Evolutionary conservation across 2,888 invertebrate species (phyloP), one percentile per base, ranked within the genome.

Genomic region (Drosophila nr. perissopoda): DNA sequence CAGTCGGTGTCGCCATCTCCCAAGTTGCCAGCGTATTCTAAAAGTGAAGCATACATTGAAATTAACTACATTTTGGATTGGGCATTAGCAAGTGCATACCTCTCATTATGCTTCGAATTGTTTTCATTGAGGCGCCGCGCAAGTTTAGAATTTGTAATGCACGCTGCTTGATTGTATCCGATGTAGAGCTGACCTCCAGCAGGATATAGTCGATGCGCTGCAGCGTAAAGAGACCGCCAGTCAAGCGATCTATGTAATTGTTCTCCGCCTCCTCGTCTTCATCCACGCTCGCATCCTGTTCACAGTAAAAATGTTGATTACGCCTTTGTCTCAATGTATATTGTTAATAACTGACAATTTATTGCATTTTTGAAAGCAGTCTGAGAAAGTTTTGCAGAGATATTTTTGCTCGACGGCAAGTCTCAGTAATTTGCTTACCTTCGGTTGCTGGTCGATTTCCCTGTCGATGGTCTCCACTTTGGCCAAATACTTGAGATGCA

Each of bases 401-500:
- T 40, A n/a, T 11, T 11, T 5, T 11, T 11, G 40, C 6, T 42
- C 13, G 13, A 45, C 18, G 2, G 8, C 38, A 38, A 38, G 2
- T 38, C 10, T 10, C 40, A n/a, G n/a, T 10, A 40, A 10, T n/a
- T 40, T 5, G 25, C 16, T 73, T 66, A 93, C 94, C 83, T 92
- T 93, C 73, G 93, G 91, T 57, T 92, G 92, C 38, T 93, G 93
- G 83, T 97, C 96, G 89, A 98, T 96, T 84, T 95, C 95, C 27
- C 95, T 95, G 92, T 98, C 98, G 2, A 97, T 95, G 57, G 95
- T 94, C 87, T 98, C 96, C 0, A 99, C 98, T 94, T 98, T 98
- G 87, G 98, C 98, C 92, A 98, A 95, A 93, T 99, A 99, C 92
- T 99, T 99, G 91, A 99, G 98, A 94, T 99, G 99, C 74, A 99